Evolutionary conservation across 2,113 vertebrate genomes (phyloP), one percentile per base, ranked within the genome.

Genomic region (Ranitomeya imitator): DNA sequence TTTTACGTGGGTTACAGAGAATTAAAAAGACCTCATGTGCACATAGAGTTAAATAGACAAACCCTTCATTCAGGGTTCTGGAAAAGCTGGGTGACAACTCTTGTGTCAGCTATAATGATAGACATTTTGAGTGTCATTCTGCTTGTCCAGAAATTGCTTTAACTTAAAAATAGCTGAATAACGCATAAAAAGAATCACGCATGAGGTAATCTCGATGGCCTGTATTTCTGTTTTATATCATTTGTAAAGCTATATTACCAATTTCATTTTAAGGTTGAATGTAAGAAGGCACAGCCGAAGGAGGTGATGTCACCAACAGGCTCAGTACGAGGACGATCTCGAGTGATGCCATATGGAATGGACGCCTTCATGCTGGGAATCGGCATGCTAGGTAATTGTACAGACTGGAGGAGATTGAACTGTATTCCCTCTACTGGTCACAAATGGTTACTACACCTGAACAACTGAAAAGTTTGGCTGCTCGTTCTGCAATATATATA

Each of bases 311-410:
- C 98, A 79, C 98, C 98, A 0, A 98, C 98, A 0, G 98, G 98
- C 91, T 98, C 98, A 0, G 97, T 98, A 54, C 95, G 98, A 92
- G 98, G 98, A 69, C 96, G 98, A 92, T 98, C 98, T 91, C 96
- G 98, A 87, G 98, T 99, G 90, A 98, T 99, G 97, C 98, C 98
- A 88, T 99, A 99, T 13, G 98, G 98, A 90, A 99, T 99, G 98
- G 98, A 99, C 54, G 98, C 98, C 92, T 99, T 99, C 94, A 99
- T 99, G 98, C 95, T 99, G 88, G 98, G 98, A 88, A 99, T 99
- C 15, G 98, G 98, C 94, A 99, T 99, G 98, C 95, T 99, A 93
- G 98, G 98, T 99, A 96, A 94, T 96, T 89, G 73, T 78, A 21
- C n/a, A 13, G 37, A 45, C 37, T 80, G 21, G 65, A 55, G 76